These are phyloP conservation scores for Molanna angustata DNA, from an alignment of 2,888 invertebrate genomes.

Conservation along the genomic window DNA sequence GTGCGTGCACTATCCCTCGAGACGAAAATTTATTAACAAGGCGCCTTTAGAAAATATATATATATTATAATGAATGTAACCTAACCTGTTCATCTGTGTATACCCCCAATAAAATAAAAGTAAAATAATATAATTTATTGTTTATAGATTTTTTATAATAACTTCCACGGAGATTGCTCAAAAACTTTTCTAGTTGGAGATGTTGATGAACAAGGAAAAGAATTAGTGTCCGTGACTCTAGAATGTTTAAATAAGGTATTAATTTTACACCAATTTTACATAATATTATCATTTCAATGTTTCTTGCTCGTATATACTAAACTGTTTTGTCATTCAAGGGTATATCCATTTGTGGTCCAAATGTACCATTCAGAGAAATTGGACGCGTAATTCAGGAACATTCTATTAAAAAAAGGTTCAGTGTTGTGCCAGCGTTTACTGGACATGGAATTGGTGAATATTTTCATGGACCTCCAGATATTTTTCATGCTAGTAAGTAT, in stretches of 20 bases:
- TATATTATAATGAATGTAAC: too few relatives aligned
- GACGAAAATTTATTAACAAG: too few relatives aligned
- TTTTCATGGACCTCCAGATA: conserved; percentile 91
- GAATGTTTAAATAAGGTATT: conserved; percentile 65
- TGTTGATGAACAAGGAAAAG: conserved; percentile 70
- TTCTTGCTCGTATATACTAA: too few relatives aligned
- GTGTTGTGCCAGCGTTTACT: conserved; percentile 74
- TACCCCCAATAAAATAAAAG: too few relatives aligned
- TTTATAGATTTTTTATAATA: conserved; percentile 71
- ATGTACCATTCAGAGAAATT: conserved; percentile 56
- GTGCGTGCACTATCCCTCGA: too few relatives aligned
- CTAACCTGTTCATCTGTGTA: too few relatives aligned
- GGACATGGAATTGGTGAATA: conserved; percentile 93
- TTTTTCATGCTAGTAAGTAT: conserved; percentile 75
- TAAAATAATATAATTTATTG: too few relatives aligned
- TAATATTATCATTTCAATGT: too few relatives aligned
- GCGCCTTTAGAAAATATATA: too few relatives aligned
- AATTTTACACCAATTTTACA: not conserved
- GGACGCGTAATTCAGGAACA: conserved; percentile 64
- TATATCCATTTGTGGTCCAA: conserved; percentile 61
- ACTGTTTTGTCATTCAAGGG: conserved; percentile 39
- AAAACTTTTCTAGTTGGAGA: conserved; percentile 81
- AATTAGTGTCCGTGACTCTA: conserved; percentile 68
- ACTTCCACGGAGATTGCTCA: conserved; percentile 91
- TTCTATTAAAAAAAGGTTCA: conserved; percentile 61